phyloP scores from a whole-genome alignment of 2,113 vertebrate species.

The Rynchops niger region DNA sequence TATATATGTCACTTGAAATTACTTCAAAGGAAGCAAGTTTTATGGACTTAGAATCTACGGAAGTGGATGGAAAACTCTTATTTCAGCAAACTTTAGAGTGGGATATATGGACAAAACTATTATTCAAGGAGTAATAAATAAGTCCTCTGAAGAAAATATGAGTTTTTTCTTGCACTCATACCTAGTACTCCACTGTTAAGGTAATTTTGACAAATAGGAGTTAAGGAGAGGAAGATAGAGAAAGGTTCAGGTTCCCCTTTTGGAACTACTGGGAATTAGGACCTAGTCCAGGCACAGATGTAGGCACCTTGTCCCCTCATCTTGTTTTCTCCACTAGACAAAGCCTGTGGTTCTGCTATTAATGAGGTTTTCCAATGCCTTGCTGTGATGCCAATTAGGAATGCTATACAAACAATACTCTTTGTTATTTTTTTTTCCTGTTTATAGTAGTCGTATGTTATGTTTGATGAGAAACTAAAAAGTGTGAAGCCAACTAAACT shows the following conservation, averaged over 20 bases:
- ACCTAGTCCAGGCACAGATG: background rate
- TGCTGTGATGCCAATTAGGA: background rate
- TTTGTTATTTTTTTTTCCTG: background rate
- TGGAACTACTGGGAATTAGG: background rate
- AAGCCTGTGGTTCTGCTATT: background rate
- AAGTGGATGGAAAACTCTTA: background rate
- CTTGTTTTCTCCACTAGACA: background rate
- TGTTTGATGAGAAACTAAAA: background rate
- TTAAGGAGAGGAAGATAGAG: background rate
- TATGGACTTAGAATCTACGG: background rate
- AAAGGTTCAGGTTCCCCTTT: background rate
- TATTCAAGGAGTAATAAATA: background rate
- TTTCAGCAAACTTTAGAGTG: background rate
- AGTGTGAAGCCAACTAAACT: background rate
- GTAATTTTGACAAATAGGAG: background rate
- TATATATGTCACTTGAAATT: background rate
- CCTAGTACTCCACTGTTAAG: background rate
- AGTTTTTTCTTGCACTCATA: background rate
- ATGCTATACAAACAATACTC: background rate
- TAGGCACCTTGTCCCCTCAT: background rate
- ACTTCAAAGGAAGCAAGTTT: background rate
- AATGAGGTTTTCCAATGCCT: background rate
- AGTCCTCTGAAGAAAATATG: background rate
- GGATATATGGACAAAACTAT: background rate
- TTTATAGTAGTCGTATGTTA: background rate